phyloP scores from a whole-genome alignment of 2,797 vertebrate genomes.

The Limosa lapponica region DNA sequence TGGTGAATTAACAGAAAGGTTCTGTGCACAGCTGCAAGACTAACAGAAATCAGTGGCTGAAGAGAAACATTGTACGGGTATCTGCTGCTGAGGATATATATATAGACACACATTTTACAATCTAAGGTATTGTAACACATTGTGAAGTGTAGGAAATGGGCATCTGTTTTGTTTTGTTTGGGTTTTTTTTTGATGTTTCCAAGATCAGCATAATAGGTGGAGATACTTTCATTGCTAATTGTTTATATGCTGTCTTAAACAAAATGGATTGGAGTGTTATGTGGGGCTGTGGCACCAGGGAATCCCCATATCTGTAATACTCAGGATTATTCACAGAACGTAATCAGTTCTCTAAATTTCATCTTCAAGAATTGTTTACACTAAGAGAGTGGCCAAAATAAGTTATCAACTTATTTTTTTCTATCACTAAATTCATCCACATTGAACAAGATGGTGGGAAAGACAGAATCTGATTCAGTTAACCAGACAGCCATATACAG shows the following conservation, averaged over 20 bases:
- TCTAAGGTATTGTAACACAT: neutral
- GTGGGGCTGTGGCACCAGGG: neutral
- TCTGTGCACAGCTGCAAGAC: neutral
- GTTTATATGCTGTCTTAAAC: neutral
- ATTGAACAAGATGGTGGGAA: neutral
- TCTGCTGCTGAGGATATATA: neutral
- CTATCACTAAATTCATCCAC: neutral
- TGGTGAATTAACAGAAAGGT: neutral
- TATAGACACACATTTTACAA: neutral
- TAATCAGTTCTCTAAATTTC: neutral
- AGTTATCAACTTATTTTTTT: neutral
- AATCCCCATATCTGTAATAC: neutral
- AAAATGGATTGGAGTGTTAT: neutral
- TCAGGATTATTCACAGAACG: neutral
- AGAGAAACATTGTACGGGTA: neutral
- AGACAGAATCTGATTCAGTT: neutral
- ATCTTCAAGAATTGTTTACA: neutral
- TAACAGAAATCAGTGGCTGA: neutral
- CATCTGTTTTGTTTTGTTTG: neutral
- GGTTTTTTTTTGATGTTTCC: neutral
- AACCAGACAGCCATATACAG: neutral
- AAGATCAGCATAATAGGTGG: neutral
- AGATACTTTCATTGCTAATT: neutral
- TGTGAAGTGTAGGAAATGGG: neutral
- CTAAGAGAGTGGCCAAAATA: neutral